Base-by-base conservation (phyloP, 2,888 invertebrate genomes). In the Ophioninae sp. region DNA sequence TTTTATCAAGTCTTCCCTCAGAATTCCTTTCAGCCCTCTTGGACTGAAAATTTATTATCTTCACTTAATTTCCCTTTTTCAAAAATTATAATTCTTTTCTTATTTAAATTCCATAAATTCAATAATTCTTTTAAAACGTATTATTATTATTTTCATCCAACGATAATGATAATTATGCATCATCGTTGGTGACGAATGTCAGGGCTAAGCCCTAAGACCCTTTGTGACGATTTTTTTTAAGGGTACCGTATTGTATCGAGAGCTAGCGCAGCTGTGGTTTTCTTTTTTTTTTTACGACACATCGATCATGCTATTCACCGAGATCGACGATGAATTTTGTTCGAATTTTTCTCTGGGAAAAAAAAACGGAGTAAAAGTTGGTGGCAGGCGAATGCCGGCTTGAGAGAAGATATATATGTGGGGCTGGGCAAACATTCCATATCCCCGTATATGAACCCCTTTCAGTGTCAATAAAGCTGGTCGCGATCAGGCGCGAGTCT, bases 161-260 rank as follows among this genome's bases (percentile, higher is more conserved):
- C 78, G 84, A 72, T 87, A 87, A 87, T 86, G 86, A 87, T 68
- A 86, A 86, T 83, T 83, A 80, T 83, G 86, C 81, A 83, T 86
- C 86, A 83, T 44, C 10, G 10, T 44, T 44, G 75, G 30, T 23
- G 71, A 75, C 75, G 75, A 71, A 79, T 72, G 64, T 72, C 71
- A 68, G 77, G 73, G 68, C 23, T 71, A 39, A 39, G 77, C 68
- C 58, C 10, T 63, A 9, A 44, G 59, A 56, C 75, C 58, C 67
- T 82, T 74, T 23, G 44, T 44, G 44, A 56, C 13, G 44, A 22
- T 67, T 59, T 67, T 77, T 65, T 65, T 77, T 81, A 77, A 13
- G 65, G 58, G 56, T 69, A 6, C 37, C 61, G 41, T 61, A 61
- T 61, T 20, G 61, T 39, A 10, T 22, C 37, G 64, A 64, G 37